Conservation (phyloP, 2,888 invertebrate genomes). For the Tillus elongatus region DNA sequence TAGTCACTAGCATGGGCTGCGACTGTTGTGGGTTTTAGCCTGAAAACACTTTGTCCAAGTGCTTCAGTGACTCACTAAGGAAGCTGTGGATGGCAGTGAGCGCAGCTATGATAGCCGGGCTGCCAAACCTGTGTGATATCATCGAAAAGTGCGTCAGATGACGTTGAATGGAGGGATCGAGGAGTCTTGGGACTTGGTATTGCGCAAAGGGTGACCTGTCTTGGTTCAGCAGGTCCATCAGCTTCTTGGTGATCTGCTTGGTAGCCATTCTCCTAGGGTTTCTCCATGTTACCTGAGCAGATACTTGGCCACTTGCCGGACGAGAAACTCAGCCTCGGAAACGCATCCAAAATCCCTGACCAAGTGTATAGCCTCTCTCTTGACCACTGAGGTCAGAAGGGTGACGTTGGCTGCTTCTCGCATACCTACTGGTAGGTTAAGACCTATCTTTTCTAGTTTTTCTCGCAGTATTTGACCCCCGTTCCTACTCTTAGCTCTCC, state of each 20-base stretch:
- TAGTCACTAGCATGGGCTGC: conserved; percentile 69
- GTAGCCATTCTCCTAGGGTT: conserved; percentile 41
- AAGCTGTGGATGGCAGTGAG: conserved; percentile 95
- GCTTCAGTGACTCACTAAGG: conserved; percentile 92
- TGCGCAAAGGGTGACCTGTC: conserved; percentile 95
- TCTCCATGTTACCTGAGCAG: conserved; percentile 82
- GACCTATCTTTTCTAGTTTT: conserved; percentile 95
- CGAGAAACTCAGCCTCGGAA: conserved; percentile 98
- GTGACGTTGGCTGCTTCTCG: conserved; percentile 99
- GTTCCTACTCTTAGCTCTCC: conserved; percentile 99
- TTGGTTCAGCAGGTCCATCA: conserved; percentile 95
- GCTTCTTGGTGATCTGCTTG: conserved; percentile 78
- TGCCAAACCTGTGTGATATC: conserved; percentile 97
- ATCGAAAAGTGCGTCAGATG: conserved; percentile 97
- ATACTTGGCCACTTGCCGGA: conserved; percentile 94
- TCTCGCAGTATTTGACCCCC: conserved; percentile 93
- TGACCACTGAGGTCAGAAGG: conserved; percentile 91
- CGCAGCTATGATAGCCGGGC: conserved; percentile 95
- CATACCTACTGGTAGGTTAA: conserved; percentile 94
- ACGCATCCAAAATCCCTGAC: conserved; percentile 98
- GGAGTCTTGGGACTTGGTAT: conserved; percentile 84
- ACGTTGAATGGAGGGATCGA: conserved; percentile 92
- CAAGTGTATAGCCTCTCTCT: conserved; percentile 98
- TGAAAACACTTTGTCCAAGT: conserved; percentile 92
- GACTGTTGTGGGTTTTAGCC: conserved; percentile 41